Evolutionary conservation across 2,113 vertebrate genomes (phyloP), one percentile per base, ranked within the genome.

Genomic region (Nycticebus coucang): DNA sequence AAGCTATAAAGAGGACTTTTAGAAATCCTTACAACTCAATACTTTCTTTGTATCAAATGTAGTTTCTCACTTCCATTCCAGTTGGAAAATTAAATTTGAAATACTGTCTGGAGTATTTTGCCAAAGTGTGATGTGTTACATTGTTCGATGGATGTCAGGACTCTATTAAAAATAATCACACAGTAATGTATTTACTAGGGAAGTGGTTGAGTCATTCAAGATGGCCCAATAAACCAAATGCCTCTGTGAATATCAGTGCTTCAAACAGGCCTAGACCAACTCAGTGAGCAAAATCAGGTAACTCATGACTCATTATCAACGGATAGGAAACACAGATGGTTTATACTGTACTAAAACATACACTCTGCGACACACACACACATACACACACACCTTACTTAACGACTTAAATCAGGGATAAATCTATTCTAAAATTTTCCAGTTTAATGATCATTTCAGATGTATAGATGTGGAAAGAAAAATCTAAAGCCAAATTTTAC

Each of bases 11-110:
- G 59, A 93, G 33, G 55, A 57, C 74, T 96, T 97, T 92, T 92
- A 68, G 15, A 96, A 96, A 93, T 94, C 59, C 53, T 94, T 81
- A 82, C 66, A 83, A 91, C 53, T 96, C 93, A 94, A 89, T 94
- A 88, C 91, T 78, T 95, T 71, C 96, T 95, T 96, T 96, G 90
- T 94, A 93, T 89, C 89, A 95, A 68, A 60, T 89, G 91, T 89
- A 93, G 53, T 97, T 95, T 96, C 93, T 96, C 93, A 96, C 96
- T 96, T 91, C 77, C 91, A 96, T 64, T 93, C 50, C 60, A 77
- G 14, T 78, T 89, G 26, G 68, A 96, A 74, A 96, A 96, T 79
- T 94, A 82, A 94, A 74, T 97, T 97, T 96, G 95, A 97, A 97
- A 96, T 87, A 74, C 75, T 86, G 74, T 95, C 64, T 75, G 26